These are phyloP conservation scores for Poeciliopsis prolifica DNA, from an alignment of 2,113 vertebrate species.

Conservation along the genomic window DNA sequence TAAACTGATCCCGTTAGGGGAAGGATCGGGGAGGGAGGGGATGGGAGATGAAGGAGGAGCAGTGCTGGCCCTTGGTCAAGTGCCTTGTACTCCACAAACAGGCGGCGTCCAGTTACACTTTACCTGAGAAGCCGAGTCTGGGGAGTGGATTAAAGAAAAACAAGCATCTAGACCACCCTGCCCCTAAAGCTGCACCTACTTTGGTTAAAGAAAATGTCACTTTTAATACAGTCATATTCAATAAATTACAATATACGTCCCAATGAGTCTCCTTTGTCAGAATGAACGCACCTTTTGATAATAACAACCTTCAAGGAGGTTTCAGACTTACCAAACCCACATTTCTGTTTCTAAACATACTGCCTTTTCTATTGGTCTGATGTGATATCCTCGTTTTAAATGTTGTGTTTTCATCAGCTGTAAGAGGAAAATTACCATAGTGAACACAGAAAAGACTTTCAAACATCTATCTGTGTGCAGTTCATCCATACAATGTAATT, in stretches of 20 bases:
- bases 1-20: slow-evolving; percentile 68
- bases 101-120: slow-evolving; percentile 85
- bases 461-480: no score
- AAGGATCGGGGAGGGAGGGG: slow-evolving; percentile 56
- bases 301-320: no score
- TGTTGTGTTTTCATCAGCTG: no score
- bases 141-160: slow-evolving; percentile 77
- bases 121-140: slow-evolving; percentile 79
- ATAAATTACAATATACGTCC: neutral
- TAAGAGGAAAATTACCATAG: no score
- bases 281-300: no score
- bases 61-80: slow-evolving; percentile 92
- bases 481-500: no score
- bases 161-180: slow-evolving; percentile 65
- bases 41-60: slow-evolving; percentile 84
- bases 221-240: neutral
- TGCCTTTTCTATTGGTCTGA: no score
- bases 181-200: slow-evolving; percentile 61
- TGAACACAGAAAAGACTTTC: no score
- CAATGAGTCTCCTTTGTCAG: no score
- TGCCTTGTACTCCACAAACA: slow-evolving; percentile 90
- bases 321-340: no score
- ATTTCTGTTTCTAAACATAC: no score
- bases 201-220: slow-evolving; percentile 42
- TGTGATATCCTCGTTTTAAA: no score